A percentile compares a stretch with the other conserved stretches of the same genome.
These are phyloP conservation scores for Formicarius rufipectus DNA, from an alignment of 2,113 vertebrate genomes.

Conservation along the genomic window DNA sequence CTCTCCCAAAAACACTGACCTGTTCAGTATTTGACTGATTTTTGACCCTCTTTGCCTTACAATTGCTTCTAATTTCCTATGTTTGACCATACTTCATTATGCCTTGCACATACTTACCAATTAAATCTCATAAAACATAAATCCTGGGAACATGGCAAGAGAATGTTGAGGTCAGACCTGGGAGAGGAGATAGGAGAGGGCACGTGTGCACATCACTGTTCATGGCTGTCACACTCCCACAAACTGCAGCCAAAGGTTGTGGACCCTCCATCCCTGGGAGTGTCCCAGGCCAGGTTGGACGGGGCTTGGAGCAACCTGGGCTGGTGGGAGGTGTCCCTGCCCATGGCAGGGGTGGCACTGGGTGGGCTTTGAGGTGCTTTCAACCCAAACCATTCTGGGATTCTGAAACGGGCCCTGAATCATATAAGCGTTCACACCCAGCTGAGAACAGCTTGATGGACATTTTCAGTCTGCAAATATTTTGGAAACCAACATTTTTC, in stretches of 20 bases:
- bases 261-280: neutral
- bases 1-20: neutral
- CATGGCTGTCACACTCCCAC: neutral
- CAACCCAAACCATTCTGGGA: neutral
- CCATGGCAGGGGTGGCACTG: neutral
- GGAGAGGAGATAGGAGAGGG: neutral
- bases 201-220: fast-evolving
- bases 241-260: neutral
- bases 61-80: neutral
- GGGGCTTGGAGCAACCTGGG: neutral
- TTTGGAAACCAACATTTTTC: neutral
- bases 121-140: neutral
- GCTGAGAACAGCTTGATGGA: neutral
- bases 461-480: neutral
- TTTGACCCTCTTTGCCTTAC: neutral
- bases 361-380: neutral
- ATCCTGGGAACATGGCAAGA: neutral
- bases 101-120: neutral
- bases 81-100: neutral
- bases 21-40: neutral
- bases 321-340: neutral
- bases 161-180: neutral
- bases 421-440: neutral
- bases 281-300: neutral
- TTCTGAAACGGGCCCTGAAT: neutral